Conservation (phyloP, 2,888 invertebrate species). For the Amphipoea oculea region DNA sequence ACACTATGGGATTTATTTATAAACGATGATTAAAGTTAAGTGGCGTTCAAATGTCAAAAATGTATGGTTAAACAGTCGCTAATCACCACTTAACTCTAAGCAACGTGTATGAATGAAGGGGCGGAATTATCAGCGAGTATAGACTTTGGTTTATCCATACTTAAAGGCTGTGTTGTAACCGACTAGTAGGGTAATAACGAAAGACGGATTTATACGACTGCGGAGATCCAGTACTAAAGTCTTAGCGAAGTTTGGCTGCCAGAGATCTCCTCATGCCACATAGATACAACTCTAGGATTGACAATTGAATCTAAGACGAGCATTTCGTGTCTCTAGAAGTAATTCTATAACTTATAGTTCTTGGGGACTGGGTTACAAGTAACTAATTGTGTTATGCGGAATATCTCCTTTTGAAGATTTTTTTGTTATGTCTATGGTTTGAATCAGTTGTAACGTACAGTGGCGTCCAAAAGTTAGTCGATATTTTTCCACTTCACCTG, state of each 20-base stretch:
- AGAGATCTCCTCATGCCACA: slow-evolving; percentile 47
- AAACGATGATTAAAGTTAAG: no score
- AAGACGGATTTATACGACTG: slow-evolving; percentile 52
- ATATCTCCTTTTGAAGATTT: neutral
- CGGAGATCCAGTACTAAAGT: slow-evolving; percentile 58
- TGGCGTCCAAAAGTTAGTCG: no score
- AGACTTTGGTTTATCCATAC: slow-evolving; percentile 29
- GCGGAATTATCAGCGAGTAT: no score
- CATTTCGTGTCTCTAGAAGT: slow-evolving; percentile 14
- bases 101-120: no score
- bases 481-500: no score
- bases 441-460: neutral
- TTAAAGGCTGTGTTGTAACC: slow-evolving; percentile 19
- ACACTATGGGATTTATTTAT: no score
- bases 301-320: slow-evolving; percentile 52
- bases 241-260: slow-evolving; percentile 48
- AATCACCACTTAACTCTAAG: no score
- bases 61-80: no score
- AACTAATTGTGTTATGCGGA: neutral
- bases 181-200: slow-evolving; percentile 47
- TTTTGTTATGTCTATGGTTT: neutral
- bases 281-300: slow-evolving; percentile 35
- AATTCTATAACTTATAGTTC: slow-evolving; percentile 22
- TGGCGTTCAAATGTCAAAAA: no score
- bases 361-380: neutral